phyloP scores from a whole-genome alignment of 2,888 invertebrate species.

The Scotopteryx bipunctaria region DNA sequence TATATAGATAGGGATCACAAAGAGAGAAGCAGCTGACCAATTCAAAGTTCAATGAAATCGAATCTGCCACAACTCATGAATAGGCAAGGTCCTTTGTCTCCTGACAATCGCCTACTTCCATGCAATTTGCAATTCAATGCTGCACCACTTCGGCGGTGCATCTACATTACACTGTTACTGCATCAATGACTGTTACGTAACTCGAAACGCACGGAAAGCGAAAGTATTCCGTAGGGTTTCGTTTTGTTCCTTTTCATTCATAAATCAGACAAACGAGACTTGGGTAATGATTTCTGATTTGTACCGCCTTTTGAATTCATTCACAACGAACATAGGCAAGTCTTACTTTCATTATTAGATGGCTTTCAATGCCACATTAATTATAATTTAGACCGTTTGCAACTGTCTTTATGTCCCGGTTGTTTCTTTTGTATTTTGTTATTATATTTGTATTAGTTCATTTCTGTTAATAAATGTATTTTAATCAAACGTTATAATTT shows the following conservation, averaged over 20 bases:
- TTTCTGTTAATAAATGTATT: no score
- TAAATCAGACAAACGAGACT: constrained; percentile 25
- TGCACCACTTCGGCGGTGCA: constrained; percentile 11
- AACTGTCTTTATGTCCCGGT: no score
- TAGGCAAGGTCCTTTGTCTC: constrained; percentile 48
- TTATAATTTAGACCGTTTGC: no score
- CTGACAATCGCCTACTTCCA: constrained; percentile 32
- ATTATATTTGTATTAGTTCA: no score
- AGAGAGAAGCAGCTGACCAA: neutral
- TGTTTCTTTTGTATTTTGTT: no score
- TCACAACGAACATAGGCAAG: neutral
- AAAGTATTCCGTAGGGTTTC: constrained; percentile 33
- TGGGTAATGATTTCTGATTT: constrained; percentile 25
- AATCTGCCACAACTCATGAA: constrained; percentile 43
- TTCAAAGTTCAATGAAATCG: constrained; percentile 24
- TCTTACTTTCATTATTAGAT: no score
- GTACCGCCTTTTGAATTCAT: constrained; percentile 12
- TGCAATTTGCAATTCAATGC: constrained; percentile 34
- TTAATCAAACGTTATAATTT: no score
- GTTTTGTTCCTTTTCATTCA: constrained; percentile 35
- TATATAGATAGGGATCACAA: no score
- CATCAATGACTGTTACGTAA: constrained; percentile 34
- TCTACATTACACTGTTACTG: constrained; percentile 10
- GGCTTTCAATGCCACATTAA: no score
- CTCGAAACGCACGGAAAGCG: constrained; percentile 29